These are phyloP conservation scores for Drosophila simulans DNA, from an alignment of 1,140 invertebrate genomes.

Conservation along the genomic window DNA sequence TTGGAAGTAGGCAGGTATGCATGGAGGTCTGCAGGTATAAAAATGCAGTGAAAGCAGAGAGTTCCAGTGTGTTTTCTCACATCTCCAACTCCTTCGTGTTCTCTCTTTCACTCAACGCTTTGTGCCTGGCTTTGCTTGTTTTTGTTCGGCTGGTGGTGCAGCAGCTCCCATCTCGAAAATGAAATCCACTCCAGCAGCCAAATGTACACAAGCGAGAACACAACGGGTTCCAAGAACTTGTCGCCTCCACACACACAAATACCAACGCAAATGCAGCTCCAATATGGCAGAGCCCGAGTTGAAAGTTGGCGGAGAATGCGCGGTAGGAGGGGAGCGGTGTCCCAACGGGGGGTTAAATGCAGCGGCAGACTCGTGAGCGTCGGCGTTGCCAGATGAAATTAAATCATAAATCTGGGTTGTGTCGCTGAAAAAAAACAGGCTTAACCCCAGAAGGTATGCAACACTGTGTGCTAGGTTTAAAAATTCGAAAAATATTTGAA, in stretches of 20 bases:
- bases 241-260: slow-evolving; percentile 32
- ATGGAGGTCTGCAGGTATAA: slow-evolving; percentile 19
- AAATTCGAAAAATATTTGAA: background rate
- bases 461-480: background rate
- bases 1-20: slow-evolving; percentile 29
- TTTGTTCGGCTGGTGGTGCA: slow-evolving; percentile 11
- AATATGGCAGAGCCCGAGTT: slow-evolving; percentile 37
- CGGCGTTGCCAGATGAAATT: slow-evolving; percentile 40
- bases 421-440: background rate
- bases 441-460: slow-evolving; percentile 21
- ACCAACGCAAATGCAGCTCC: slow-evolving; percentile 22
- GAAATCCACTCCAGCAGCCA: slow-evolving; percentile 19
- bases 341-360: slow-evolving; percentile 7
- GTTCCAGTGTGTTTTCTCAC: slow-evolving; percentile 16
- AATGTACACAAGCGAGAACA: slow-evolving; percentile 32
- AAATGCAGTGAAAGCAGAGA: slow-evolving; percentile 64
- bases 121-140: slow-evolving; percentile 10
- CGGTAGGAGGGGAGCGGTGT: background rate
- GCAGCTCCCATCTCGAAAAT: slow-evolving; percentile 15
- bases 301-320: slow-evolving; percentile 3
- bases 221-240: slow-evolving; percentile 69
- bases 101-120: slow-evolving; percentile 1
- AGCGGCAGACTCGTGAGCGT: slow-evolving; percentile 7
- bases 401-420: slow-evolving; percentile 16
- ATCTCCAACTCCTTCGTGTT: slow-evolving; percentile 35